Evolutionary conservation across 2,888 invertebrate species (phyloP).

Genomic region (Acanthacorydalis orientalis): DNA sequence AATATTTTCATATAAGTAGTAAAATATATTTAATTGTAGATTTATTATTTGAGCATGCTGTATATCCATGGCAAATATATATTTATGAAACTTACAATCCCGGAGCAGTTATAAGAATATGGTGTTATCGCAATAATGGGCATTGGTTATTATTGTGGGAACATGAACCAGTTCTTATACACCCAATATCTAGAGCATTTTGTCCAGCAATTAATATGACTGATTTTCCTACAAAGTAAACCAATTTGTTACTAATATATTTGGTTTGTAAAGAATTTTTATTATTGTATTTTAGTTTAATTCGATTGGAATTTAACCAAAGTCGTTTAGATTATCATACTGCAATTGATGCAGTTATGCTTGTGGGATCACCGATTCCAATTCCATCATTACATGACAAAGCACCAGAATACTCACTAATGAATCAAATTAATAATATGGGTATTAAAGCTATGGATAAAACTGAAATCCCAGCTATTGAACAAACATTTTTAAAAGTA

Average conservation of each 20-base stretch:
- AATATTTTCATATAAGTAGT: neutral
- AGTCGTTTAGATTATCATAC: slow-evolving; percentile 67
- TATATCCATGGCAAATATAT: slow-evolving; percentile 50
- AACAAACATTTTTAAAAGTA: neutral
- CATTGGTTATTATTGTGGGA: slow-evolving; percentile 67
- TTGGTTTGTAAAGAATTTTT: neutral
- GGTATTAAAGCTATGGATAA: slow-evolving; percentile 12
- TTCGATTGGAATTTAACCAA: slow-evolving; percentile 78
- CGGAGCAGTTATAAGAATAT: slow-evolving; percentile 65
- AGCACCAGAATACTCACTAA: slow-evolving; percentile 16
- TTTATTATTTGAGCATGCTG: slow-evolving; percentile 46
- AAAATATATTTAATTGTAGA: slow-evolving; percentile 24
- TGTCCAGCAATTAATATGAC: slow-evolving; percentile 49
- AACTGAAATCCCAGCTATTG: neutral
- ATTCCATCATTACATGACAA: slow-evolving; percentile 12
- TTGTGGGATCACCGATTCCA: slow-evolving; percentile 48
- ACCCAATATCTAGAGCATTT: slow-evolving; percentile 53
- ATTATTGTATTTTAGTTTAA: slow-evolving; percentile 33
- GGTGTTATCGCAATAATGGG: slow-evolving; percentile 38
- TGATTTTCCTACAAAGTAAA: slow-evolving; percentile 36
- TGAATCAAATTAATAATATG: slow-evolving; percentile 14
- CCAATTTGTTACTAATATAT: slow-evolving; percentile 1
- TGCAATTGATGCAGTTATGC: slow-evolving; percentile 68
- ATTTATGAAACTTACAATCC: slow-evolving; percentile 79
- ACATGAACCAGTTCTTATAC: slow-evolving; percentile 41